Conservation (phyloP, 2,797 vertebrate genomes). For the Tapirus indicus region DNA sequence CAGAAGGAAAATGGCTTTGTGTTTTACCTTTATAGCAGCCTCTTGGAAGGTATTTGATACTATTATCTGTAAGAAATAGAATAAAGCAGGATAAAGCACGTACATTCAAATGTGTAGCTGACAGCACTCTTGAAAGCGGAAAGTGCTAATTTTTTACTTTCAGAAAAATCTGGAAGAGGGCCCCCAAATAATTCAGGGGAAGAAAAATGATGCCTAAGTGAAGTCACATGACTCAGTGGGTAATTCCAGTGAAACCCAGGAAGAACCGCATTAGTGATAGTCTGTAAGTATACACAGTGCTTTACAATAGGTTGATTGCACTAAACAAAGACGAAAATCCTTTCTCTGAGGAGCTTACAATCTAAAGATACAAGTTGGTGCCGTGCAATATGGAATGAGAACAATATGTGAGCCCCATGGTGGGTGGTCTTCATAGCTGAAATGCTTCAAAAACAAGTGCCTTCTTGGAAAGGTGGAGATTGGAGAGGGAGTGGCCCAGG, state of each 20-base stretch:
- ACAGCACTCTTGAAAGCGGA: slow-evolving; percentile 59
- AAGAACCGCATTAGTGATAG: slow-evolving; percentile 75
- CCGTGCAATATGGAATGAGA: slow-evolving; percentile 60
- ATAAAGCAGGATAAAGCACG: slow-evolving; percentile 63
- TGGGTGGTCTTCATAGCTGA: slow-evolving; percentile 79
- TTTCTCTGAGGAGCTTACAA: slow-evolving; percentile 72
- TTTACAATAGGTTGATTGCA: slow-evolving; percentile 74
- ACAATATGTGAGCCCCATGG: slow-evolving; percentile 70
- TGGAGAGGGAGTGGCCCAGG: slow-evolving; percentile 60
- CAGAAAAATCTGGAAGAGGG: slow-evolving; percentile 60
- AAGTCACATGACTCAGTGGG: slow-evolving; percentile 61
- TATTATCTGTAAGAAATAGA: slow-evolving; percentile 70
- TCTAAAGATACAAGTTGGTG: slow-evolving; percentile 74
- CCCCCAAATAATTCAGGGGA: slow-evolving; percentile 59
- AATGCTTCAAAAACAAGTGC: slow-evolving; percentile 74
- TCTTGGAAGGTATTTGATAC: slow-evolving; percentile 65
- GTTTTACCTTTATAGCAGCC: slow-evolving; percentile 66
- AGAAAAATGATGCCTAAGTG: slow-evolving; percentile 63
- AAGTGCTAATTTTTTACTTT: slow-evolving; percentile 59
- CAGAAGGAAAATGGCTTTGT: slow-evolving; percentile 69
- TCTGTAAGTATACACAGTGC: slow-evolving; percentile 71
- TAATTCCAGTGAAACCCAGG: slow-evolving; percentile 77
- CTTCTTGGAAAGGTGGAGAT: slow-evolving; percentile 54
- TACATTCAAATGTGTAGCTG: slow-evolving; percentile 62
- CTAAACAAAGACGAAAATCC: slow-evolving; percentile 81